Evolutionary conservation across 2,888 invertebrate species (phyloP).

Genomic region (Geophilus truncorum): DNA sequence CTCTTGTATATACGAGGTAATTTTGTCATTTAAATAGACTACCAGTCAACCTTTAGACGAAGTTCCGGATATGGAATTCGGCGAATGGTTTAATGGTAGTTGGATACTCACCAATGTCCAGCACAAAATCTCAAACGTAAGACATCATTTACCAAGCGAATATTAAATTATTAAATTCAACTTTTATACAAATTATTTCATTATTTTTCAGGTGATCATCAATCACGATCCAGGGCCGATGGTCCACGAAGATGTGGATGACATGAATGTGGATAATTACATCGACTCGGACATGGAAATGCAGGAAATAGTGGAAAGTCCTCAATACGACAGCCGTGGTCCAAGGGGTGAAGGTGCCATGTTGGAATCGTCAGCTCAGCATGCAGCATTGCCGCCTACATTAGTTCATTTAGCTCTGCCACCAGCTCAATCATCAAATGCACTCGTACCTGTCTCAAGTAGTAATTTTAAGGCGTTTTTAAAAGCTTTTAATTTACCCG

Average conservation of each 20-base stretch:
- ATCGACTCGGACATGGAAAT: conserved; percentile 31
- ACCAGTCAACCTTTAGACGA: conserved; percentile 36
- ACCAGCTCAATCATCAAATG: conserved; percentile 34
- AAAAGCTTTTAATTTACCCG: neutral
- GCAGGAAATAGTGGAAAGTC: conserved; percentile 25
- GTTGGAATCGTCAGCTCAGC: conserved; percentile 32
- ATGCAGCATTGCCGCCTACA: conserved; percentile 40
- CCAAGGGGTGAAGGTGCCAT: conserved; percentile 27
- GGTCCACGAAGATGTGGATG: conserved; percentile 28
- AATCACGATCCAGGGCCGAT: neutral
- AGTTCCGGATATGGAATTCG: conserved; percentile 46
- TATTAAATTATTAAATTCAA: neutral
- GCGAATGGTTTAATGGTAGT: conserved; percentile 48
- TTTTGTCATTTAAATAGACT: neutral
- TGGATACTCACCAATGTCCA: conserved; percentile 40
- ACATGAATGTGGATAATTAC: conserved; percentile 37
- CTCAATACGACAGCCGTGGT: neutral
- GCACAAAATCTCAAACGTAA: conserved; percentile 36
- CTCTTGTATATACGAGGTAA: too few relatives aligned
- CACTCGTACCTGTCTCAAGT: conserved; percentile 31
- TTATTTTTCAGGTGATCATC: neutral
- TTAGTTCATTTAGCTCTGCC: conserved; percentile 38
- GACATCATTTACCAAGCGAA: neutral
- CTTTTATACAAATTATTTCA: neutral
- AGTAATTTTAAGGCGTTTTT: neutral